phyloP scores from a whole-genome alignment of 2,888 invertebrate species.

The Spisula solida region DNA sequence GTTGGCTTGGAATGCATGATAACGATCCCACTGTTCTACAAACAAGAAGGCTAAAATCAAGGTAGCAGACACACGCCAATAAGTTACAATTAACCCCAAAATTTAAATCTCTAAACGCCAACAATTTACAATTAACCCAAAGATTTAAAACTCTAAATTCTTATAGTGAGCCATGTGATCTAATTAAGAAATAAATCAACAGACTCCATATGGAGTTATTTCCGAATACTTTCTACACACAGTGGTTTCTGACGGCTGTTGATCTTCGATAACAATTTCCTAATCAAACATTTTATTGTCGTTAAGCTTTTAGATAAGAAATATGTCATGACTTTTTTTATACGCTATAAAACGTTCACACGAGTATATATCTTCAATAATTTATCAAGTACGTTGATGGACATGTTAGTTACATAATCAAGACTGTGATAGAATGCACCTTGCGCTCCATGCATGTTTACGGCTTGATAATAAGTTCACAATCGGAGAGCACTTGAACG shows the following conservation, averaged over 20 bases:
- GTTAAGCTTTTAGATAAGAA: conserved; percentile 42
- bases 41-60: background rate
- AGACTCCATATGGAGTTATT: background rate
- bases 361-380: conserved; percentile 29
- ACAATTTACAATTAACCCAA: background rate
- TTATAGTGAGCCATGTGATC: background rate
- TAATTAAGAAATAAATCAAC: conserved; percentile 11
- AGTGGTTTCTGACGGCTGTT: background rate
- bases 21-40: background rate
- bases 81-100: background rate
- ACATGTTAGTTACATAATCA: conserved; percentile 17
- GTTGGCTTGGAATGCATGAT: background rate
- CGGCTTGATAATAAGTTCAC: conserved; percentile 6
- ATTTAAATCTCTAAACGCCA: background rate
- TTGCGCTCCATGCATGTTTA: background rate
- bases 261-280: conserved; percentile 17
- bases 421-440: background rate
- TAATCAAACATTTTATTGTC: conserved; percentile 33
- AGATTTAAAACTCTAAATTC: background rate
- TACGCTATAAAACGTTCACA: conserved; percentile 31
- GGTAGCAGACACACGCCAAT: background rate
- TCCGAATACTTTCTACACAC: conserved; percentile 24
- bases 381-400: conserved; percentile 31
- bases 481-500: conserved; percentile 27
- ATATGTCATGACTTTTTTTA: conserved; percentile 48